Evolutionary conservation across 1,140 invertebrate species (phyloP).

Genomic region (Chrysopa pallens): DNA sequence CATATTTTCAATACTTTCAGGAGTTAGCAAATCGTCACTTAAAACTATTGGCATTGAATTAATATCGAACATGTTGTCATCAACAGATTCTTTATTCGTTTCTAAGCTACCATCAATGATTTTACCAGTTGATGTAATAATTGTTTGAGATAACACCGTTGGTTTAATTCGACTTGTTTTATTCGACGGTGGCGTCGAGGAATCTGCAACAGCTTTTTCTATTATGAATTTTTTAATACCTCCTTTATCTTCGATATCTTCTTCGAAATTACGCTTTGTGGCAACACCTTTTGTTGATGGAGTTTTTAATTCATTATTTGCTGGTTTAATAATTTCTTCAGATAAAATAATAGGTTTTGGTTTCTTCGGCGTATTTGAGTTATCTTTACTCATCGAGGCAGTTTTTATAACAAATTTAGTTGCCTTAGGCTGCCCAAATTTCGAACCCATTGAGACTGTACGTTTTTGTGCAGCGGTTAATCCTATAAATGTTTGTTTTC

Average conservation of each 20-base stretch:
- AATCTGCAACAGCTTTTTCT: conserved; percentile 3
- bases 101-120: neutral
- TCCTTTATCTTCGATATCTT: conserved; percentile 19
- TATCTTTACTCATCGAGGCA: neutral
- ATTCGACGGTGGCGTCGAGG: neutral
- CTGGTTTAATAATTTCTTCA: conserved; percentile 18
- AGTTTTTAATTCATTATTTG: conserved; percentile 5
- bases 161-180: conserved; percentile 8
- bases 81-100: conserved; percentile 9
- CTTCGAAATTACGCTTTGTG: conserved; percentile 15
- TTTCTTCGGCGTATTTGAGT: conserved; percentile 3
- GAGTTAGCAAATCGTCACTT: conserved; percentile 40
- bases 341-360: conserved; percentile 19
- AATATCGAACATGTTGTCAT: conserved; percentile 48
- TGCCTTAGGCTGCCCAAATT: conserved; percentile 2
- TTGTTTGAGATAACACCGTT: conserved; percentile 1
- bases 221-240: conserved; percentile 18
- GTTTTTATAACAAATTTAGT: conserved; percentile 4
- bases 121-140: conserved; percentile 5
- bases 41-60: conserved; percentile 54
- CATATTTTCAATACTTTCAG: conserved; percentile 42
- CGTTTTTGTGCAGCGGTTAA: neutral
- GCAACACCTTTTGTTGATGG: conserved; percentile 11
- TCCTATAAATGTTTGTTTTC: neutral
- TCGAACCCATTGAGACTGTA: neutral